phyloP scores from a whole-genome alignment of 2,888 invertebrate genomes.

The Melitaea athalia region DNA sequence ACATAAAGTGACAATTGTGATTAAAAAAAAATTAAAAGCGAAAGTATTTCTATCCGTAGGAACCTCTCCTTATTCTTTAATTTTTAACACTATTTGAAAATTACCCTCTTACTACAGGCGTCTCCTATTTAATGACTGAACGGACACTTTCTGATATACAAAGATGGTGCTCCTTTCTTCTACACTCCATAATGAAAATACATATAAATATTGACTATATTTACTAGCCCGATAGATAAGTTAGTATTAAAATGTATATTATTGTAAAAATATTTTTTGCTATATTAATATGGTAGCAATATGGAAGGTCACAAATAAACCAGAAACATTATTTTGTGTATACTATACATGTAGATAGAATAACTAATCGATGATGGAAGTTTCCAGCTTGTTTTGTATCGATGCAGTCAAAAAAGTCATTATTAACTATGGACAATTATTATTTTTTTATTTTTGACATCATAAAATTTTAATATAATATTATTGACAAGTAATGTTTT shows the following conservation, averaged over 20 bases:
- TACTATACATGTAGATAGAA: slow-evolving; percentile 53
- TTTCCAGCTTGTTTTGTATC: slow-evolving; percentile 16
- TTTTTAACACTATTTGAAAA: too few relatives aligned
- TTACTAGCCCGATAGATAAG: slow-evolving; percentile 4
- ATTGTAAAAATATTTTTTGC: slow-evolving; percentile 19
- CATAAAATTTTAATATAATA: background rate
- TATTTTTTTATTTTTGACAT: background rate
- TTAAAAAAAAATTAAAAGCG: too few relatives aligned
- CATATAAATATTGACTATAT: slow-evolving; percentile 6
- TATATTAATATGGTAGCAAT: slow-evolving; percentile 13
- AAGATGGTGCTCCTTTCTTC: too few relatives aligned
- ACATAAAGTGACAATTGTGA: too few relatives aligned
- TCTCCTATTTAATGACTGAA: too few relatives aligned
- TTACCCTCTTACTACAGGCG: too few relatives aligned
- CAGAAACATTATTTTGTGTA: slow-evolving; percentile 61
- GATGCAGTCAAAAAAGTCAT: background rate
- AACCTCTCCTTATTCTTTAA: too few relatives aligned
- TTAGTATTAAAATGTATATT: slow-evolving; percentile 19
- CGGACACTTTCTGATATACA: too few relatives aligned
- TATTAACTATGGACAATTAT: background rate
- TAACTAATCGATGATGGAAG: slow-evolving; percentile 27
- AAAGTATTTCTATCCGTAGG: too few relatives aligned
- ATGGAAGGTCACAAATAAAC: slow-evolving; percentile 22
- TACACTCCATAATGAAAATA: background rate
- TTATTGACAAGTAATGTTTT: background rate